phyloP scores from a whole-genome alignment of 2,797 vertebrate genomes.

The Myotis planiceps region DNA sequence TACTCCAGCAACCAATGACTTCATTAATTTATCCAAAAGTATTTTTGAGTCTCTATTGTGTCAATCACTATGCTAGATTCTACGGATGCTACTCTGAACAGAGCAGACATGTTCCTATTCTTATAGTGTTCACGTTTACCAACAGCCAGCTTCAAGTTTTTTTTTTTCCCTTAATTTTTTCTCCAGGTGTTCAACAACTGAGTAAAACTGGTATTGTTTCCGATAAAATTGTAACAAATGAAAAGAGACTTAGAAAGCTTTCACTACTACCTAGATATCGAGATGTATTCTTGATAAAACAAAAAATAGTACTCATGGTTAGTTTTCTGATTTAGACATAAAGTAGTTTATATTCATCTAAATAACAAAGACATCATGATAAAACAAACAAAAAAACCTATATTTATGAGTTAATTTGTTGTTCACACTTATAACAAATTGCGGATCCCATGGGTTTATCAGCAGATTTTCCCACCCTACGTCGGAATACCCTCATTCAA shows the following conservation, averaged over 20 bases:
- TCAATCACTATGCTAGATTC: background rate
- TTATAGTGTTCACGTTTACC: background rate
- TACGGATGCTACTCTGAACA: background rate
- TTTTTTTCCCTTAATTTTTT: background rate
- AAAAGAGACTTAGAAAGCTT: background rate
- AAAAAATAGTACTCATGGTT: background rate
- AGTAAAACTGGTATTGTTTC: background rate
- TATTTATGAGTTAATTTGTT: background rate
- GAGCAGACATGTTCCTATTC: background rate
- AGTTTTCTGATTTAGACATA: background rate
- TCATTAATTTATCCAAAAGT: background rate
- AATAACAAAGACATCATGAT: background rate
- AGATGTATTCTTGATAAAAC: background rate
- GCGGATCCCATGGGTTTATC: background rate
- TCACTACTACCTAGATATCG: background rate
- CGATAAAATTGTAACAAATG: background rate
- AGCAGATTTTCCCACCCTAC: background rate
- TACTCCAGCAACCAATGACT: background rate
- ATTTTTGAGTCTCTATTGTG: background rate
- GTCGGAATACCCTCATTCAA: background rate
- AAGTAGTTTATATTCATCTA: background rate
- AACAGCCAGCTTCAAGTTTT: background rate
- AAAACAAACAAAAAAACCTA: background rate
- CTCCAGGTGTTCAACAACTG: background rate
- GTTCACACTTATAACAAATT: background rate